A percentile compares a stretch with the other conserved stretches of the same genome.
Conservation (phyloP, 2,113 vertebrate species). For the Oxyruncus cristatus region DNA sequence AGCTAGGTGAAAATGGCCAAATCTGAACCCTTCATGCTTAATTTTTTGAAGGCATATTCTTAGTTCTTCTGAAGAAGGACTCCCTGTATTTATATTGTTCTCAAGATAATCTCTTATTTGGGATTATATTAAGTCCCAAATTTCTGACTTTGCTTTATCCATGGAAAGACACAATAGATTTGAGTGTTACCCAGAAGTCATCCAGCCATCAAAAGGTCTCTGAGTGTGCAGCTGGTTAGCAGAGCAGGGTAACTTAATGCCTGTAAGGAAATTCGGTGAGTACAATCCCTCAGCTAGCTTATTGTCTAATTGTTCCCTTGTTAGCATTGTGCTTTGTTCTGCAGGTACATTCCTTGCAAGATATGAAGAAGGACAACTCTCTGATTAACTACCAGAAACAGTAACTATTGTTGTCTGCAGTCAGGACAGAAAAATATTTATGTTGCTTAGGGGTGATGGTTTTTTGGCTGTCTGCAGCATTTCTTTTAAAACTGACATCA, state of each 20-base stretch:
- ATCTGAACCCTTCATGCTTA: not conserved
- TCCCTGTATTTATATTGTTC: not conserved
- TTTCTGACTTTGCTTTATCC: not conserved
- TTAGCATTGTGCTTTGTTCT: not conserved
- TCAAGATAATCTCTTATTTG: not conserved
- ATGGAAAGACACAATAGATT: not conserved
- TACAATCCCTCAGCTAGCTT: not conserved
- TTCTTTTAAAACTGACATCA: not conserved
- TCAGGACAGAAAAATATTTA: not conserved
- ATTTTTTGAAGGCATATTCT: not conserved
- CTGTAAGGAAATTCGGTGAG: not conserved
- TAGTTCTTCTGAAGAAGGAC: not conserved
- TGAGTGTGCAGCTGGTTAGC: not conserved
- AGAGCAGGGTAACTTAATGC: not conserved
- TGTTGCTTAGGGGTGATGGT: fast-evolving
- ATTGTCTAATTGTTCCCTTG: not conserved
- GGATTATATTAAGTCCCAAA: not conserved
- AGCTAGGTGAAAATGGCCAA: not conserved
- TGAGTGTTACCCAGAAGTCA: not conserved
- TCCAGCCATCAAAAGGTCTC: not conserved
- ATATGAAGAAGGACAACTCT: not conserved
- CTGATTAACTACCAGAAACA: not conserved
- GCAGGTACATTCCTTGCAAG: not conserved
- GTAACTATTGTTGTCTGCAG: not conserved
- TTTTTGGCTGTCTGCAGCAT: not conserved